Evolutionary conservation across 2,113 vertebrate species (phyloP).

Genomic region (Lepus timidus): DNA sequence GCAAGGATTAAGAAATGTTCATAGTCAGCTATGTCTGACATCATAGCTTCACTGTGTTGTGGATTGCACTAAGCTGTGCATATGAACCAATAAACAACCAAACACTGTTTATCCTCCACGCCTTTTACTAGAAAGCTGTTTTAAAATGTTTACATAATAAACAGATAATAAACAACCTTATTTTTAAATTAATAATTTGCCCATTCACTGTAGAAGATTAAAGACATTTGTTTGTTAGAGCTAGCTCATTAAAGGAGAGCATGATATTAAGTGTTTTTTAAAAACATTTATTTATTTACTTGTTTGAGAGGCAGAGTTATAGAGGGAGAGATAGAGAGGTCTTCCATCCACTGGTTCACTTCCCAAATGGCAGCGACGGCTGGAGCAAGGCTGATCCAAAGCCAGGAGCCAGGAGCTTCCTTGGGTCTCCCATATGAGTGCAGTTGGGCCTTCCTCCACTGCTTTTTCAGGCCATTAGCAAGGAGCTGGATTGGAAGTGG

Average conservation of each 20-base stretch:
- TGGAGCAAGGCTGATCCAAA: too few species aligned
- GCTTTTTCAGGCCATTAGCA: too few species aligned
- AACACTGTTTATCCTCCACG: neutral
- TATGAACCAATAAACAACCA: neutral
- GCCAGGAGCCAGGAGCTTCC: too few species aligned
- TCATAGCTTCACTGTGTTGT: neutral
- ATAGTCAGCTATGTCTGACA: neutral
- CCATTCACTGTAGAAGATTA: neutral
- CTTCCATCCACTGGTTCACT: too few species aligned
- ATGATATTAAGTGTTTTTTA: neutral
- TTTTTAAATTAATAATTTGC: slow-evolving; percentile 27
- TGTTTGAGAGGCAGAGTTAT: too few species aligned
- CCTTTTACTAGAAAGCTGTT: neutral
- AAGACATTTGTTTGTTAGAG: slow-evolving; percentile 6
- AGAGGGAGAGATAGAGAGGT: too few species aligned
- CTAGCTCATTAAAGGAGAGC: neutral
- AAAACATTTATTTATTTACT: too few species aligned
- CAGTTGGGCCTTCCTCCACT: too few species aligned
- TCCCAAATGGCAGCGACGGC: too few species aligned
- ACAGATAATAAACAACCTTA: neutral
- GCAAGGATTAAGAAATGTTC: neutral
- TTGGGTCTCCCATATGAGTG: too few species aligned
- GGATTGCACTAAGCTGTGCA: neutral
- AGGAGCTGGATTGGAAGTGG: too few species aligned
- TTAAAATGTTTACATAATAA: slow-evolving; percentile 32